Base-by-base conservation (phyloP, 2,888 invertebrate genomes). In the Eupithecia tripunctaria region DNA sequence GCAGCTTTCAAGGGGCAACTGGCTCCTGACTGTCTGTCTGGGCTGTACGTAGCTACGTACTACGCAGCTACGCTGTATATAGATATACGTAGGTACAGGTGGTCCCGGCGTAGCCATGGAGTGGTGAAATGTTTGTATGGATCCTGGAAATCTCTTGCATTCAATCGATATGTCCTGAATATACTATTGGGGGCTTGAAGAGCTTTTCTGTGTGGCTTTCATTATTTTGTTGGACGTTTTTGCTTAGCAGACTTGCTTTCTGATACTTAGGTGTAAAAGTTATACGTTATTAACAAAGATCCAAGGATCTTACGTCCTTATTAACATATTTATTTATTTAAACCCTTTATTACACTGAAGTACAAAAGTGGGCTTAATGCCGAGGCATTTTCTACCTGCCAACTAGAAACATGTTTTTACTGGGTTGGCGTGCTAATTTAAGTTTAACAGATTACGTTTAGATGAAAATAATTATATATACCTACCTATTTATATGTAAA, bases 111-210 rank as follows among this genome's bases (percentile, higher is more conserved):
- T 63, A 56, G 38, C 64, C 21, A 64, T 25, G 21, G 64, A 36
- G 12, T 66, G 14, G n/a, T 43, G 29, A 63, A 63, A n/a, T 36
- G 63, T 60, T 60, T 18, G 3, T 60, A 60, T 4, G 56, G 21
- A 7, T 10, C 38, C 38, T 14, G 36, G 29, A 29, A 60, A 60
- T 64, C 36, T 64, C 64, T 41, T 74, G 74, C 74, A 74, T 67
- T 62, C 62, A 74, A 74, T 74, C 74, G 71, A 74, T 73, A 67
- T 47, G 56, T 75, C 74, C 73, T 76, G 71, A 77, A 76, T 77
- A 74, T 38, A 41, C 36, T 14, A 64, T 64, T 38, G 64, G 38
- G 14, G 36, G n/a, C 15, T 60, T 29, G 27, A 27, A 25, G 59
- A 36, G 63, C 18, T 36, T 62, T 63, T 32, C n/a, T 63, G 63